Conservation (phyloP, 1,140 invertebrate species). For the Brachionus plicatilis region DNA sequence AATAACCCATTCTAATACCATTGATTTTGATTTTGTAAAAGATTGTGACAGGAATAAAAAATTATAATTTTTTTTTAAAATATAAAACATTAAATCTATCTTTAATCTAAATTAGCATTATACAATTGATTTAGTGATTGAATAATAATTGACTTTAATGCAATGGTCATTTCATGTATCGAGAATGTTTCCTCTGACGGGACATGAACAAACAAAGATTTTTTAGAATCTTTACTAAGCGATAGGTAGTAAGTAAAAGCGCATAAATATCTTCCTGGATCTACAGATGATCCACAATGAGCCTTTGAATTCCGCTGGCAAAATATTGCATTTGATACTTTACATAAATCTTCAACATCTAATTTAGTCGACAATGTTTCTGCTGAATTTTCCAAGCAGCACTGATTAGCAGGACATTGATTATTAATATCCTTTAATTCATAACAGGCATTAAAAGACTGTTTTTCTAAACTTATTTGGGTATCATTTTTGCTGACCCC, state of each 20-base stretch:
- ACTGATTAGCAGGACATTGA: background rate
- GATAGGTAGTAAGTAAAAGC: slow-evolving; percentile 24
- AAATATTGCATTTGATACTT: slow-evolving; percentile 15
- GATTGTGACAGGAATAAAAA: too few relatives aligned
- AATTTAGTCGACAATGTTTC: background rate
- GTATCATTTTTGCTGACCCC: slow-evolving; percentile 31
- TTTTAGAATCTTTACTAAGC: background rate
- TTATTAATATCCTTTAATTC: background rate
- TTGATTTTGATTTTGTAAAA: too few relatives aligned
- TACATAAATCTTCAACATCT: slow-evolving; percentile 23
- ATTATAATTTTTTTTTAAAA: background rate
- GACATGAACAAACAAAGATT: slow-evolving; percentile 31
- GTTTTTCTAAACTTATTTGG: slow-evolving; percentile 34
- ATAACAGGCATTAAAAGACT: slow-evolving; percentile 14
- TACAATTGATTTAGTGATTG: slow-evolving; percentile 36
- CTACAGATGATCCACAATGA: background rate
- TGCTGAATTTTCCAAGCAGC: background rate
- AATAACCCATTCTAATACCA: too few relatives aligned
- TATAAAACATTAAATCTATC: background rate
- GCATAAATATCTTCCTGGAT: slow-evolving; percentile 26
- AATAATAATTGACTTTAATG: slow-evolving; percentile 32
- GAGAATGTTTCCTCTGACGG: slow-evolving; percentile 11
- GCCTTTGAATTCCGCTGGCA: background rate
- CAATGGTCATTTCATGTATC: slow-evolving; percentile 23
- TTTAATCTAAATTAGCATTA: background rate